These are phyloP conservation scores for Ovibos moschatus DNA, from an alignment of 2,113 vertebrate genomes.

Conservation along the genomic window DNA sequence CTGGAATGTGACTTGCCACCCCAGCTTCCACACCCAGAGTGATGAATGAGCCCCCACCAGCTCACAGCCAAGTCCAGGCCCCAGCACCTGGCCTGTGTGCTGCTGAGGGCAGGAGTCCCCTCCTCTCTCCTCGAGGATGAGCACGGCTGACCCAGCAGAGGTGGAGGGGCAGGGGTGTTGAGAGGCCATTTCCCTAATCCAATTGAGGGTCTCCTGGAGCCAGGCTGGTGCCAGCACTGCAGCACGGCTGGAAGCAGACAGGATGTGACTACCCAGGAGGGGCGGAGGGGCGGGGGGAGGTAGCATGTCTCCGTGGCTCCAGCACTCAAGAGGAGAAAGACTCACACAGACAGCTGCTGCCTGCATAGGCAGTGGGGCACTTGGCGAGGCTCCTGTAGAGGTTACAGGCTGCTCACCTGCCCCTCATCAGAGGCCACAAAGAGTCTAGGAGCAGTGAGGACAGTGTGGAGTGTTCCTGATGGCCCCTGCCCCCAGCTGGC, in stretches of 20 bases:
- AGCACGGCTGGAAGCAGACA: background rate
- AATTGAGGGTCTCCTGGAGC: background rate
- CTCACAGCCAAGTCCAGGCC: background rate
- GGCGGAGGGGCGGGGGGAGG: background rate
- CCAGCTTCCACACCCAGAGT: background rate
- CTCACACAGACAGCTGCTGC: fast-evolving
- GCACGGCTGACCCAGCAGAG: fast-evolving
- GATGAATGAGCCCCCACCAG: too few relatives aligned
- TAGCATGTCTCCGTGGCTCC: background rate
- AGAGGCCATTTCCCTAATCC: background rate
- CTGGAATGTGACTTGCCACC: too few relatives aligned
- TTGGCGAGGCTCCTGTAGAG: fast-evolving
- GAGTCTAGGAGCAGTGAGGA: background rate
- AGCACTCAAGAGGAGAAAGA: too few relatives aligned
- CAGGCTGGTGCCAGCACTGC: background rate
- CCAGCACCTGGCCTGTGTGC: too few relatives aligned
- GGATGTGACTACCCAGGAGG: background rate
- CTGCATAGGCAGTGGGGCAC: too few relatives aligned
- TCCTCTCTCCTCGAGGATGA: background rate
- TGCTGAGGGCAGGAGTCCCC: too few relatives aligned
- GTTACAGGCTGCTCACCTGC: background rate
- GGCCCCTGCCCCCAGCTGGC: background rate
- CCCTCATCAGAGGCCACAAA: background rate
- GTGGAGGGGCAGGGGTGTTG: background rate
- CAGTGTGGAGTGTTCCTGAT: fast-evolving